These are phyloP conservation scores for Micrasema minimum DNA, from an alignment of 1,140 invertebrate species.

Conservation along the genomic window DNA sequence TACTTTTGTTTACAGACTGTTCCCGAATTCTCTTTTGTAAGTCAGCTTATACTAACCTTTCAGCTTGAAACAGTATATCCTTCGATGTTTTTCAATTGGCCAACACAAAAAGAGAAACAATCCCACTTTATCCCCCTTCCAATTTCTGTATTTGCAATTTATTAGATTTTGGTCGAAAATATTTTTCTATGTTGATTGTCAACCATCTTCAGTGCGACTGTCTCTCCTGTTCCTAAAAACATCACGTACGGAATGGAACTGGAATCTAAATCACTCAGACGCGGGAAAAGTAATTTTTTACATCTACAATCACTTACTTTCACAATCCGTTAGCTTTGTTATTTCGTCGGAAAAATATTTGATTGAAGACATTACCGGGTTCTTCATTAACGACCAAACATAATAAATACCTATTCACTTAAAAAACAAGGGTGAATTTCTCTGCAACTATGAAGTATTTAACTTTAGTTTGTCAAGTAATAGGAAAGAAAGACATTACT, in stretches of 20 bases:
- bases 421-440: no score
- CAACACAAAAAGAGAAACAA: no score
- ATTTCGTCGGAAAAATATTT: constrained; percentile 6
- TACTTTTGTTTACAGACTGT: constrained; percentile 3
- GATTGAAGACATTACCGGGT: constrained; percentile 24
- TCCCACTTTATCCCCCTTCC: no score
- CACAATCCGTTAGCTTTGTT: constrained; percentile 4
- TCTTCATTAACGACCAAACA: not conserved
- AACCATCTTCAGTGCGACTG: constrained; percentile 18
- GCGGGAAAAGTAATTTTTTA: not conserved
- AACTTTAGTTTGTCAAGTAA: no score
- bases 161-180: constrained; percentile 43
- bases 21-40: constrained; percentile 21
- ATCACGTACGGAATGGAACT: constrained; percentile 43
- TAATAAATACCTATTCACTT: no score
- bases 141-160: no score
- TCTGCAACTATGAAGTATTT: no score
- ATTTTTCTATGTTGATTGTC: constrained; percentile 44
- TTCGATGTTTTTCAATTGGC: constrained; percentile 45
- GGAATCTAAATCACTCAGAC: constrained; percentile 29
- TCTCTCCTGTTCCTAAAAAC: constrained; percentile 39
- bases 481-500: no score
- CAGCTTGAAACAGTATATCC: constrained; percentile 44
- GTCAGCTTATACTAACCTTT: constrained; percentile 33
- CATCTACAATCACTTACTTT: constrained; percentile 10